Base-by-base conservation (phyloP, 2,797 vertebrate genomes). In the Pyrocephalus nanus region DNA sequence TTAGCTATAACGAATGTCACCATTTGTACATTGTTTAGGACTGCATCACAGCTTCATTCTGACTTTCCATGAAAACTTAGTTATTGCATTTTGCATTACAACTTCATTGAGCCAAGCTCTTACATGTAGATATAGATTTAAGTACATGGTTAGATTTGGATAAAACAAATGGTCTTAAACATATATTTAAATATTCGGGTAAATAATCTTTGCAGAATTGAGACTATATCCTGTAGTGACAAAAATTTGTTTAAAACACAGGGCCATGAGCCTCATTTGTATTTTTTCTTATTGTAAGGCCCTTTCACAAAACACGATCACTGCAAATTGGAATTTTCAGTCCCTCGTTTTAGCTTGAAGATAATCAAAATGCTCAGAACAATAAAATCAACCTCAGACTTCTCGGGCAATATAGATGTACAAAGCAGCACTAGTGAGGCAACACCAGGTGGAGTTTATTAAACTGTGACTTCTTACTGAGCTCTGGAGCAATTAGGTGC, bases 361-460 rank as follows among this genome's bases (percentile, higher is more conserved):
- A 11, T 76, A 84, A 75, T 61, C 51, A 81, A 86, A 87, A 84
- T 14, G 7, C 62, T 75, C 10, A 3, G 58, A 88, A 81, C n/a
- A 75, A 78, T 57, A 77, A 93, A 86, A 92, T 21, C 38, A 86
- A 50, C 55, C 26, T 86, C 66, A 72, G 20, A 72, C 19, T 81
- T 80, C 72, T 92, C 34, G 34, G 25, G 26, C 81, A 55, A 38
- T 9, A 74, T 40, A 45, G 58, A 78, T 42, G 34, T 50, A 54
- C 32, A 17, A 73, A 86, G 40, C 7, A 6, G 36, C 69, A 51
- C 17, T 51, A 40, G 58, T 62, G 58, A 88, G 61, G 55, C 70
- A 88, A 72, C 13, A 1, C 14, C 70, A 89, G 62, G 73, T 93
- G 70, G 58, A 82, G 50, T 91, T 96, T 86, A 94, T 94, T 93